phyloP scores from a whole-genome alignment of 2,888 invertebrate genomes.

The Heteromurus nitidus region DNA sequence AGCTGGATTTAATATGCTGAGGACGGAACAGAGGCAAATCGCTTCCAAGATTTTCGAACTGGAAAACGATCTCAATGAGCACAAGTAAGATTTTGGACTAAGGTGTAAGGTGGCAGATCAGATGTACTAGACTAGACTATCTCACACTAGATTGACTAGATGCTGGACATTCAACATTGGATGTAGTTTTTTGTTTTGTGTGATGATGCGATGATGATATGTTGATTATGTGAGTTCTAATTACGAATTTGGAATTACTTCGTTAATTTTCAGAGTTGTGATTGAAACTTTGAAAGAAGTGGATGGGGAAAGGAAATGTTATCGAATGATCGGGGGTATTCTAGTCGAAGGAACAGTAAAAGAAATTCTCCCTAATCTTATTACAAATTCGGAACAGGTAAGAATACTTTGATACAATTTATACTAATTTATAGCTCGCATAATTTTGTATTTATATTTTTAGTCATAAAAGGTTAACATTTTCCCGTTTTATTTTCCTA shows the following conservation, averaged over 20 bases:
- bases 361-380: conserved; percentile 90
- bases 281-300: conserved; percentile 93
- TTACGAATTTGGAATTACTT: conserved; percentile 68
- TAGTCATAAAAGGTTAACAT: not conserved
- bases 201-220: too few species aligned
- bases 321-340: conserved; percentile 94
- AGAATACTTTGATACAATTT: too few species aligned
- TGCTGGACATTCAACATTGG: too few species aligned
- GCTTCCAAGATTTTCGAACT: conserved; percentile 93
- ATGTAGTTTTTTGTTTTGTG: not conserved
- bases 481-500: conserved; percentile 50
- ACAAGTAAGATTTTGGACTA: conserved; percentile 92
- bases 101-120: too few species aligned
- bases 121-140: too few species aligned
- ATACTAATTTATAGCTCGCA: too few species aligned
- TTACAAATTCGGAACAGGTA: conserved; percentile 85
- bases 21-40: conserved; percentile 90
- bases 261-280: conserved; percentile 84
- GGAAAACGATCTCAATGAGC: conserved; percentile 95
- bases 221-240: not conserved
- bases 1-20: conserved; percentile 89
- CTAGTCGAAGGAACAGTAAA: conserved; percentile 93
- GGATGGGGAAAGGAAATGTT: conserved; percentile 90
- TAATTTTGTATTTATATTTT: too few species aligned
- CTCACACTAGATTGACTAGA: too few species aligned